These are phyloP conservation scores for Telenomus remus DNA, from an alignment of 1,140 invertebrate genomes.

Conservation along the genomic window DNA sequence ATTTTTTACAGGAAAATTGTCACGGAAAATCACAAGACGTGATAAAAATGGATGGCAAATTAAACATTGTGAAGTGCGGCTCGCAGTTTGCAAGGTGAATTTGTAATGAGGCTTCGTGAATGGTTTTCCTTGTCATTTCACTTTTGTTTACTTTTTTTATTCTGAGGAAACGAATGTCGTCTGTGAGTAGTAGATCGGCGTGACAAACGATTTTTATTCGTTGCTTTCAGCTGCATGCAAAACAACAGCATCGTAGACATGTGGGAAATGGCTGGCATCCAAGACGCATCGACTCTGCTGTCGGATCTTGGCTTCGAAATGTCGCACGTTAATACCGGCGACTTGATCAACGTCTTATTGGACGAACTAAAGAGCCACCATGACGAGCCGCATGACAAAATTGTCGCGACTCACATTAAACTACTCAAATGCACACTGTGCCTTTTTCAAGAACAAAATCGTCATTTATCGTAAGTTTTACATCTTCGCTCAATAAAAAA, in stretches of 20 bases:
- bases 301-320: constrained; percentile 82
- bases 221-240: constrained; percentile 66
- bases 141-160: no score
- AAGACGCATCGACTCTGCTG: constrained; percentile 79
- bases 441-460: constrained; percentile 79
- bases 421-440: constrained; percentile 77
- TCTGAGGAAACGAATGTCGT: not conserved
- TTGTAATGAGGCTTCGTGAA: not conserved
- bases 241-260: constrained; percentile 78
- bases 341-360: constrained; percentile 84
- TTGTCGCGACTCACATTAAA: constrained; percentile 72
- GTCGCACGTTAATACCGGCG: constrained; percentile 79
- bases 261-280: constrained; percentile 83
- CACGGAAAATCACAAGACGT: constrained; percentile 49
- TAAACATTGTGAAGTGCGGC: constrained; percentile 56
- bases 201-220: constrained; percentile 10
- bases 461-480: constrained; percentile 74
- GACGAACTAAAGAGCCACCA: constrained; percentile 81
- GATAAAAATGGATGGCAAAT: constrained; percentile 58
- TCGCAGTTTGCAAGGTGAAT: constrained; percentile 62
- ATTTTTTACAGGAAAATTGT: constrained; percentile 48
- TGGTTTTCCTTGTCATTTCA: not conserved
- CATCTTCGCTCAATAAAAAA: constrained; percentile 6
- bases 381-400: constrained; percentile 69
- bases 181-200: no score